Evolutionary conservation across 2,888 invertebrate species (phyloP), one percentile per base, ranked within the genome.

Genomic region (Zelleria hepariella): DNA sequence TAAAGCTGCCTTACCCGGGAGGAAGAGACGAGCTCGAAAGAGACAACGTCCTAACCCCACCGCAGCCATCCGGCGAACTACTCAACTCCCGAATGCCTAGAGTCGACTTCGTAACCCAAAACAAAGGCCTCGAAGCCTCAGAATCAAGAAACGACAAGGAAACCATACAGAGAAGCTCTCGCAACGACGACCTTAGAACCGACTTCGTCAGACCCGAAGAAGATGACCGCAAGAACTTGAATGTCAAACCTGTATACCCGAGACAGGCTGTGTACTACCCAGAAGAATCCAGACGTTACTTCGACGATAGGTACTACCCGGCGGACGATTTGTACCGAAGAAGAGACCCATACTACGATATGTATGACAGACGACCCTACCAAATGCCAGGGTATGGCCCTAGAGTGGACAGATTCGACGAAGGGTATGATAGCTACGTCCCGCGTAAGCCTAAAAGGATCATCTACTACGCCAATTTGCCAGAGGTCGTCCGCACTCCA

Each of bases 381-480:
- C 80, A 78, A 5, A 66, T 60, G 56, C 21, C n/a, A 27, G 42
- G 23, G 15, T 77, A 77, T 64, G 79, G 71, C 0, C 76, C 85
- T 18, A 75, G 80, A 67, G 69, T 82, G 1, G 87, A 87, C 60
- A 76, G 86, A 67, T 88, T 80, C 66, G 89, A 90, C 60, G 87
- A 86, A 25, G 66, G 68, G 2, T 82, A 84, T 59, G 86, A 88
- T 63, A 85, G 82, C 65, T 74, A 72, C 60, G 71, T 85, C 7
- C 80, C 86, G 2, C 75, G 86, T 58, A 90, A 90, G 68, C 91
- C 90, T 6, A 90, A 90, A 67, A 87, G 93, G 61, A 92, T 93
- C 59, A 92, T 93, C 60, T 93, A 93, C 70, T 93, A 93, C 66
- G 93, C 93, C 0, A 92, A 92, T 70, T 77, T 93, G 26, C 93